Evolutionary conservation across 2,888 invertebrate genomes (phyloP).

Genomic region (Acanthosepion esculentum): DNA sequence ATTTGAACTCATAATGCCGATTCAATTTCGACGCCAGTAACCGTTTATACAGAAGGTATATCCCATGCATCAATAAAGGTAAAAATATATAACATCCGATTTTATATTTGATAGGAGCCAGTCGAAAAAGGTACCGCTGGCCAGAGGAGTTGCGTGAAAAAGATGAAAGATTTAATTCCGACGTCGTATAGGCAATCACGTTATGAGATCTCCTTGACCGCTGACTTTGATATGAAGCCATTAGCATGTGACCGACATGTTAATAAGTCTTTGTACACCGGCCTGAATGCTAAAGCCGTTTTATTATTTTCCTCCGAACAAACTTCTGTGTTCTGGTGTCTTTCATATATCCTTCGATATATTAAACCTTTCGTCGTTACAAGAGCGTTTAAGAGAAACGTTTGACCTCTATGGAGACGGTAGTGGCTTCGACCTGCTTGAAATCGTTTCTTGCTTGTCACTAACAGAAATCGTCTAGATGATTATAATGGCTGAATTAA

Average conservation of each 20-base stretch:
- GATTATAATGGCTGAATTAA: not conserved
- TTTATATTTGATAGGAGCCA: not conserved
- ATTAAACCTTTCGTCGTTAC: not conserved
- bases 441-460: not conserved
- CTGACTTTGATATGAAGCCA: not conserved
- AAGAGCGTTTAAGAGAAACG: not conserved
- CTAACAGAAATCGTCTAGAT: not conserved
- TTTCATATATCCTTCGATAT: not conserved
- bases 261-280: not conserved
- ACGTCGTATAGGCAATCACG: not conserved
- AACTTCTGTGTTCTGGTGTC: not conserved
- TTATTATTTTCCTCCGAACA: not conserved
- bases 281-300: not conserved
- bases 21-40: too few relatives aligned
- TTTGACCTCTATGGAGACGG: not conserved
- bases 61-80: too few relatives aligned
- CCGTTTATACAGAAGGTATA: too few relatives aligned
- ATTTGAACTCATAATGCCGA: too few relatives aligned
- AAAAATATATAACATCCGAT: not conserved
- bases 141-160: not conserved
- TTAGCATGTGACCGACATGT: not conserved
- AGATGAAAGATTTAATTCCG: not conserved
- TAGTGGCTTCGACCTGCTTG: not conserved
- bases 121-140: not conserved
- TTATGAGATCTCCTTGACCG: not conserved